Conservation (phyloP, 2,888 invertebrate species). For the Agrochola lota region DNA sequence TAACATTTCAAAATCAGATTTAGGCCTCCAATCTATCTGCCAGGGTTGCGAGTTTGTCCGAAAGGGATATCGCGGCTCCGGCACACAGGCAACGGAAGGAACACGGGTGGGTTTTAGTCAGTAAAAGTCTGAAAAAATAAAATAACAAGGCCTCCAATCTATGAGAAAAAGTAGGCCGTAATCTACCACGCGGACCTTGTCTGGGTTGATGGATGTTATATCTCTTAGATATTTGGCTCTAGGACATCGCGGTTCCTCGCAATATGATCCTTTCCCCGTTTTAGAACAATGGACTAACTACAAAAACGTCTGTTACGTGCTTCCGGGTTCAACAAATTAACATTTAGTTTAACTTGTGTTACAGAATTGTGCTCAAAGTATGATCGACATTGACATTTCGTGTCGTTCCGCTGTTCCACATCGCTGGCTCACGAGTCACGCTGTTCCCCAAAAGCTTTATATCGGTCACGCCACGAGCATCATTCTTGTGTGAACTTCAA, state of each 20-base stretch:
- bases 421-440: conserved; percentile 55
- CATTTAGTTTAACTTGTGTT: neutral
- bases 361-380: conserved; percentile 14
- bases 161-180: neutral
- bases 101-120: too few relatives aligned
- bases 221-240: neutral
- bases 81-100: too few relatives aligned
- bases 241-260: too few relatives aligned
- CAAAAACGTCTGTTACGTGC: too few relatives aligned
- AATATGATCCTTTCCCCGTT: neutral
- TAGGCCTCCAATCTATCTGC: neutral
- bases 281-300: too few relatives aligned
- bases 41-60: too few relatives aligned
- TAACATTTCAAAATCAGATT: neutral
- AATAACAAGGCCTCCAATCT: neutral
- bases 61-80: too few relatives aligned
- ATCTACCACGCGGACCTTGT: neutral
- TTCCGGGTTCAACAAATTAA: neutral
- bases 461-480: conserved; percentile 51
- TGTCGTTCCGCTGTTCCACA: conserved; percentile 61
- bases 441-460: conserved; percentile 53
- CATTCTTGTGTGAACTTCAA: conserved; percentile 47
- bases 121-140: too few relatives aligned
- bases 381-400: conserved; percentile 71
- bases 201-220: neutral